Evolutionary conservation across 2,113 vertebrate genomes (phyloP), one percentile per base, ranked within the genome.

Genomic region (Trichomycterus rosablanca): DNA sequence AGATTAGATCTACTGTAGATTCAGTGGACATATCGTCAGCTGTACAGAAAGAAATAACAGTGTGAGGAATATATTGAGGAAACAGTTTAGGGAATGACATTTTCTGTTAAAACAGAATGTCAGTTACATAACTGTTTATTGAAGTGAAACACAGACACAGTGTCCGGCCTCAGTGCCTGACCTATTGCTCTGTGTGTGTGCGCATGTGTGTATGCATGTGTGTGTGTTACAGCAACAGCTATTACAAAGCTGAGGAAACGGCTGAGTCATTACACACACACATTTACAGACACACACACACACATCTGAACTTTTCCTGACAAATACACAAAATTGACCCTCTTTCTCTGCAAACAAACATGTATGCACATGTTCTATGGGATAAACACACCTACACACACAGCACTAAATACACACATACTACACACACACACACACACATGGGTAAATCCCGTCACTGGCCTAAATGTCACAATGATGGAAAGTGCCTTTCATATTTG

Each of bases 291-390:
- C 40, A 16, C 34, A 35, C n/a, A 5, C 19, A 60, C 46, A 40
- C 43, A 60, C 43, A 51, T 34, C n/a, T 7, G 11, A 8, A 26
- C 53, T 3, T 11, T 26, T 19, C 15, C 57, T 15, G 28, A 62
- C 23, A 15, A 32, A 52, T 15, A 39, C 46, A 53, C 49, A 52
- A 34, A 64, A 35, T 55, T 40, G 37, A 55, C 30, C 28, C 42
- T 30, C 5, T 37, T 20, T 26, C 28, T 56, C 15, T 28, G 34
- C 62, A 56, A 56, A 64, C 42, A 48, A 55, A 48, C 62, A 48
- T 10, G 51, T 32, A 56, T 14, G 16, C 52, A 65, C 62, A 56
- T 44, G 62, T 26, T 46, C 32, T 26, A 18, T 3, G 10, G 51
- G 12, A 7, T 26, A 64, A 55, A 46, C 19, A 46, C 40, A 54